Conservation (phyloP, 2,888 invertebrate species). For the Conops quadrifasciatus region DNA sequence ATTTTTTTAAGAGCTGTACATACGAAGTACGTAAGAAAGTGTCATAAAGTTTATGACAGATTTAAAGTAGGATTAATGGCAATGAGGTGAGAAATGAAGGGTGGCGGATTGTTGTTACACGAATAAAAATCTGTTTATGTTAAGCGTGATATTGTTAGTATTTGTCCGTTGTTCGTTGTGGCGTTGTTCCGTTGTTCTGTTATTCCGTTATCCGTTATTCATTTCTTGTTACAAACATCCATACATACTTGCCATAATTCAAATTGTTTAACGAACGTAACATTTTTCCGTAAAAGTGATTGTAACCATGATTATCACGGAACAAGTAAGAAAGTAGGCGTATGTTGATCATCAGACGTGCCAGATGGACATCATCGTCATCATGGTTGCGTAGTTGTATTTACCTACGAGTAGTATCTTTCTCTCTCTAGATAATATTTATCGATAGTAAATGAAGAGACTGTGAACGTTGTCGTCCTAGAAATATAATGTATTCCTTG, state of each 20-base stretch:
- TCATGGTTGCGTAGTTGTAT: too few species aligned
- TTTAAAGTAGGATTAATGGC: constrained; percentile 23
- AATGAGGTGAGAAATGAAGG: constrained; percentile 17
- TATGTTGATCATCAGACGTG: neutral
- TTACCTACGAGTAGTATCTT: too few species aligned
- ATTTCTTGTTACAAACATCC: too few species aligned
- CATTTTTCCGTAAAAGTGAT: constrained; percentile 9
- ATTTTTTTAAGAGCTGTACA: too few species aligned
- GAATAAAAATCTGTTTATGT: constrained; percentile 1
- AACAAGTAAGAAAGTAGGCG: neutral
- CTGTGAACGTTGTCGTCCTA: too few species aligned
- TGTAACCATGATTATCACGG: neutral
- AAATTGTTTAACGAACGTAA: neutral
- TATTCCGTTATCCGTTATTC: too few species aligned
- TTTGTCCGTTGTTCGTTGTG: neutral
- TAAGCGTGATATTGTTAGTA: neutral
- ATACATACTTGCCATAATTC: too few species aligned
- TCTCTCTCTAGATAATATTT: too few species aligned
- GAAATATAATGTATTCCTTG: too few species aligned
- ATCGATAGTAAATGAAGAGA: too few species aligned
- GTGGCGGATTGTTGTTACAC: neutral
- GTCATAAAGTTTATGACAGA: constrained; percentile 30
- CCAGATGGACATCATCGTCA: too few species aligned
- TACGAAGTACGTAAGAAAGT: neutral
- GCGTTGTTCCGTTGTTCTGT: too few species aligned